Conservation (phyloP, 2,113 vertebrate species). For the Pollimyrus isidori region DNA sequence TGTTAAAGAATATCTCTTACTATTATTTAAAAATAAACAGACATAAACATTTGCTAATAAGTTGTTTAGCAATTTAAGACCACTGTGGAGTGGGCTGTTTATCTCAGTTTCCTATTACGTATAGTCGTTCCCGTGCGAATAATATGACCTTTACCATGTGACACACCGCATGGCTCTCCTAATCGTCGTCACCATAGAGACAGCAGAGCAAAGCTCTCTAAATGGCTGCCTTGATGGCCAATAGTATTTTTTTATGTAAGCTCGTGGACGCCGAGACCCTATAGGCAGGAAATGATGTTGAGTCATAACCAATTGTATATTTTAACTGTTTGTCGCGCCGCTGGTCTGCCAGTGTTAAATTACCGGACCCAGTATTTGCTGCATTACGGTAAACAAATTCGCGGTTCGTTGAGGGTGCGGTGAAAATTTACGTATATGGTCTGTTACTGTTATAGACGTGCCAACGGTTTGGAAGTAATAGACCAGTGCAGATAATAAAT, state of each 20-base stretch:
- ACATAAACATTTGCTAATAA: not conserved
- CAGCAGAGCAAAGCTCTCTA: constrained; percentile 22
- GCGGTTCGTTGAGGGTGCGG: not conserved
- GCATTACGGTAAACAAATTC: constrained; percentile 36
- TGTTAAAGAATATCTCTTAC: not conserved
- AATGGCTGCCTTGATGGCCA: constrained; percentile 41
- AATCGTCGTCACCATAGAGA: constrained; percentile 44
- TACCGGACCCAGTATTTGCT: not conserved
- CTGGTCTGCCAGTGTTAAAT: not conserved
- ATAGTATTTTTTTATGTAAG: constrained; percentile 21
- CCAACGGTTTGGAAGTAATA: not conserved
- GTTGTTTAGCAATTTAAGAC: not conserved
- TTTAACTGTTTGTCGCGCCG: constrained; percentile 29
- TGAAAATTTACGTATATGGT: not conserved
- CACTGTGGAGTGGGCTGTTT: not conserved
- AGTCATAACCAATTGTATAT: constrained; percentile 21
- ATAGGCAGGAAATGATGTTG: not conserved
- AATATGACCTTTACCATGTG: constrained; percentile 47
- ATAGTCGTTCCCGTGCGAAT: constrained; percentile 4
- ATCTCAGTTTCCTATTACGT: not conserved
- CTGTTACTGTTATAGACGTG: not conserved
- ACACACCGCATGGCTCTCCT: constrained; percentile 27
- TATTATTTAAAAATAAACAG: not conserved
- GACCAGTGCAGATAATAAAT: not conserved
- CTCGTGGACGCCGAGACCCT: constrained; percentile 28